Percentiles rank a stretch among this genome's conserved stretches.
These are phyloP conservation scores for Trididemnum miniatum DNA, from an alignment of 23 tunicate genomes.

Conservation along the genomic window DNA sequence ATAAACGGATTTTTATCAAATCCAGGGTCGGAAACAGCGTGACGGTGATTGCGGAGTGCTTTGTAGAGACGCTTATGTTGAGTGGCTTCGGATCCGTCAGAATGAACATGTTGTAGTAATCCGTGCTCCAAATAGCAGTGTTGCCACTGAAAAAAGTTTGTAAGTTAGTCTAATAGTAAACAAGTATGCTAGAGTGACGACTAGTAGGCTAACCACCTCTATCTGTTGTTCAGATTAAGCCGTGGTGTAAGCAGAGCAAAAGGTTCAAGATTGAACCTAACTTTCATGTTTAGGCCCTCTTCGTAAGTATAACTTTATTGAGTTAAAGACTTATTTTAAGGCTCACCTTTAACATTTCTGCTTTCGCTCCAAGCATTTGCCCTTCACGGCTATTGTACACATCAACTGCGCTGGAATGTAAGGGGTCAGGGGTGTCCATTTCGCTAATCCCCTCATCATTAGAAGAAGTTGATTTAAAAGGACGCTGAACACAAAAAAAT, in stretches of 20 bases:
- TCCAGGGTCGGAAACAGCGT: constrained; percentile 81
- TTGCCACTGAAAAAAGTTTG: constrained; percentile 80
- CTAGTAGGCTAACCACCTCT: too few species aligned
- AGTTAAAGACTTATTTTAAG: too few species aligned
- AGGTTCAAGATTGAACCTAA: too few species aligned
- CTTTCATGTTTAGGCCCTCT: too few species aligned
- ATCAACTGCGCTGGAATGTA: background rate
- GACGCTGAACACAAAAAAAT: constrained; percentile 42
- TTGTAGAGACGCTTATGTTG: constrained; percentile 36
- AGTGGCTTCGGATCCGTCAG: constrained; percentile 8
- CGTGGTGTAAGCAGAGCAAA: too few species aligned
- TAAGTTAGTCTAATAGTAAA: too few species aligned
- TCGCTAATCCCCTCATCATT: constrained; percentile 81
- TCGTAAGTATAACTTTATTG: too few species aligned
- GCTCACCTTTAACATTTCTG: constrained; percentile 54
- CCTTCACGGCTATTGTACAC: constrained; percentile 30
- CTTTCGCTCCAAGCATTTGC: constrained; percentile 49
- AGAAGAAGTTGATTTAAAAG: constrained; percentile 51
- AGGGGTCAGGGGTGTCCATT: constrained; percentile 51
- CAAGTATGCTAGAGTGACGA: too few species aligned
- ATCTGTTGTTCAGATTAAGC: too few species aligned
- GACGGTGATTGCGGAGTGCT: constrained; percentile 67
- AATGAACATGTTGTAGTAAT: constrained; percentile 35
- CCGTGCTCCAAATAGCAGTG: constrained; percentile 71
- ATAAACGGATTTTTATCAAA: constrained; percentile 26